Evolutionary conservation across 2,888 invertebrate genomes (phyloP).

Genomic region (Amiota mariae): DNA sequence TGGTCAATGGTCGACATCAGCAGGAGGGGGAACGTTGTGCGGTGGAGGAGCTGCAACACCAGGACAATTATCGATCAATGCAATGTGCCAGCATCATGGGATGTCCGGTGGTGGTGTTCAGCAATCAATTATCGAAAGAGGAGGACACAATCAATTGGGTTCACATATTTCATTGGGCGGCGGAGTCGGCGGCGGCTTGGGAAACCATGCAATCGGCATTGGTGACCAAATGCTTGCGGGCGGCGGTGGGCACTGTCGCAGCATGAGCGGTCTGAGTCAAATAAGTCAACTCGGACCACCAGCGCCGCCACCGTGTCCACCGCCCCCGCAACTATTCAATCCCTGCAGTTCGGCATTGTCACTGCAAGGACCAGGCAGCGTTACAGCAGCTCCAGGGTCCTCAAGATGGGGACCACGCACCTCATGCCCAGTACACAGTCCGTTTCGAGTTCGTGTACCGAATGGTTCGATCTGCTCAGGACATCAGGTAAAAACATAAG

Average conservation of each 20-base stretch:
- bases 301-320: slow-evolving; percentile 66
- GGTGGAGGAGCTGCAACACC: slow-evolving; percentile 50
- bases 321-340: slow-evolving; percentile 73
- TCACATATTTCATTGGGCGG: slow-evolving; percentile 68
- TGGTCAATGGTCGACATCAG: slow-evolving; percentile 59
- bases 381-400: slow-evolving; percentile 55
- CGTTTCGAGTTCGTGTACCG: slow-evolving; percentile 74
- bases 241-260: slow-evolving; percentile 63
- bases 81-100: slow-evolving; percentile 68
- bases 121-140: slow-evolving; percentile 42
- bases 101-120: slow-evolving; percentile 69
- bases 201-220: slow-evolving; percentile 63
- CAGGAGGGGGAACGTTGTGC: slow-evolving; percentile 38
- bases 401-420: slow-evolving; percentile 74
- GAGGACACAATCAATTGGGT: slow-evolving; percentile 54
- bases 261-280: slow-evolving; percentile 70
- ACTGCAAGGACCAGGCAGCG: slow-evolving; percentile 65
- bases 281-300: slow-evolving; percentile 64
- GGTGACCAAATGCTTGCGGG: slow-evolving; percentile 41
- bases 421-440: slow-evolving; percentile 74
- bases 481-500: slow-evolving; percentile 71
- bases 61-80: slow-evolving; percentile 63
- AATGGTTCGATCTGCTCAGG: slow-evolving; percentile 74
- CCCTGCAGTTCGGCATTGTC: slow-evolving; percentile 74
- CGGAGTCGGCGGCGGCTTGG: slow-evolving; percentile 54